Percentiles rank a stretch among this genome's conserved stretches.
phyloP scores from a whole-genome alignment of 2,888 invertebrate genomes.

The Germaria angustata region DNA sequence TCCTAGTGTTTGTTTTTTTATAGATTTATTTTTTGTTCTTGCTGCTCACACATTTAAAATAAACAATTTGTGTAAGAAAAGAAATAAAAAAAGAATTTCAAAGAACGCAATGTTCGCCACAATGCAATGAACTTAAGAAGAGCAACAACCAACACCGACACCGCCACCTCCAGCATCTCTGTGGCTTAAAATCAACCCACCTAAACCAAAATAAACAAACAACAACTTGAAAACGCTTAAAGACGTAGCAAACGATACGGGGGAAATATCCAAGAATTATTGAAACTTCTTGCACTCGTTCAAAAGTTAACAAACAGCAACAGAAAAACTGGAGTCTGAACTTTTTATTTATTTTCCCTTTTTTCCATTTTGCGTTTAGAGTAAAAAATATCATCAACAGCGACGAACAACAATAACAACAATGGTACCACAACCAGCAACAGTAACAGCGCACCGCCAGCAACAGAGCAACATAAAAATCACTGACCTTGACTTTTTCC shows the following conservation, averaged over 20 bases:
- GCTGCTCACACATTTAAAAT: constrained; percentile 2
- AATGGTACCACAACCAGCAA: neutral
- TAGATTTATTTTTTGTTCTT: neutral
- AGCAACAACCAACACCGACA: neutral
- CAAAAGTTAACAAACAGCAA: constrained; percentile 11
- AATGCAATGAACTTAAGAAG: constrained; percentile 45
- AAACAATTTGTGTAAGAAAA: constrained; percentile 38
- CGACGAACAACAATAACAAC: neutral
- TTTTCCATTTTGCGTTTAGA: neutral
- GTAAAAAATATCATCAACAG: constrained; percentile 9
- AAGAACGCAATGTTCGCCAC: constrained; percentile 26
- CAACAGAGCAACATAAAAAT: constrained; percentile 51
- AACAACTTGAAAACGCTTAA: constrained; percentile 34
- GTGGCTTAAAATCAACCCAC: neutral
- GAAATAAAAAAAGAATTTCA: constrained; percentile 7
- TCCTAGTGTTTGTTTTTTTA: constrained; percentile 16
- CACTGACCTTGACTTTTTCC: constrained; percentile 77
- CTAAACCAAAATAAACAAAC: constrained; percentile 26
- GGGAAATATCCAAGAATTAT: constrained; percentile 27
- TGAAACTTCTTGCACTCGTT: constrained; percentile 10
- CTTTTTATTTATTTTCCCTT: constrained; percentile 13
- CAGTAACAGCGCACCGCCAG: neutral
- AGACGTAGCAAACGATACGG: constrained; percentile 1
- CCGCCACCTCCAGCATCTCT: constrained; percentile 11
- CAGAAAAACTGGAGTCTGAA: constrained; percentile 23